Evolutionary conservation across 2,797 vertebrate species (phyloP), one percentile per base, ranked within the genome.

Genomic region (Darevskia nairensis): DNA sequence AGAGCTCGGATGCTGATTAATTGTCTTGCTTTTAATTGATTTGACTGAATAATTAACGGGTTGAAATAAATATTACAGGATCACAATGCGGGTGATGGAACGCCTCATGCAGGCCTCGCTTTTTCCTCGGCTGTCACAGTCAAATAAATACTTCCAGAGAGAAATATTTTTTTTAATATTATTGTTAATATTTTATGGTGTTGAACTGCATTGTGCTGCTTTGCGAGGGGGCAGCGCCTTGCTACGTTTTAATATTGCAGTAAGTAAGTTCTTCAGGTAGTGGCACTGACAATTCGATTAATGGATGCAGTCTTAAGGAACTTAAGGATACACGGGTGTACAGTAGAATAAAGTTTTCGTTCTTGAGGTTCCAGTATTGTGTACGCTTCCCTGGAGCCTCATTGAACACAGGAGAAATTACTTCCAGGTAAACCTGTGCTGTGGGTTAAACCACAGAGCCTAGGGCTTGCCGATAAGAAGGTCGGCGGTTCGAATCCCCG

Each of bases 21-120:
- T 81, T 82, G 71, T 55, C 59, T 76, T 59, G 44, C 59, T 81
- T 89, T 89, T 76, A 89, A 86, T 82, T 85, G 78, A 89, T 81
- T 79, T 86, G 84, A 82, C 83, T 89, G 72, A 85, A 82, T 85
- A 85, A 89, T 86, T 74, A 89, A 81, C 69, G 68, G 32, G 61
- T 19, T 76, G 88, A 86, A 82, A 86, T 86, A 86, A 85, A 76
- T 88, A 84, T 74, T 84, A 71, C 75, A 72, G 50, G 55, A 84
- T 88, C 68, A 74, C 3, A 61, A 79, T 35, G 32, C 50, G 71
- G 68, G 35, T 80, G 66, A 55, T 46, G 84, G 79, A 86, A 80
- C 39, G 72, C 35, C 84, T 72, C 79, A 76, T 21, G 5, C 41
- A 64, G 35, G 32, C 8, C 44, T 88, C 76, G 13, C 39, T 10